These are phyloP conservation scores for Apis cerana DNA, from an alignment of 1,140 invertebrate genomes.

Conservation along the genomic window DNA sequence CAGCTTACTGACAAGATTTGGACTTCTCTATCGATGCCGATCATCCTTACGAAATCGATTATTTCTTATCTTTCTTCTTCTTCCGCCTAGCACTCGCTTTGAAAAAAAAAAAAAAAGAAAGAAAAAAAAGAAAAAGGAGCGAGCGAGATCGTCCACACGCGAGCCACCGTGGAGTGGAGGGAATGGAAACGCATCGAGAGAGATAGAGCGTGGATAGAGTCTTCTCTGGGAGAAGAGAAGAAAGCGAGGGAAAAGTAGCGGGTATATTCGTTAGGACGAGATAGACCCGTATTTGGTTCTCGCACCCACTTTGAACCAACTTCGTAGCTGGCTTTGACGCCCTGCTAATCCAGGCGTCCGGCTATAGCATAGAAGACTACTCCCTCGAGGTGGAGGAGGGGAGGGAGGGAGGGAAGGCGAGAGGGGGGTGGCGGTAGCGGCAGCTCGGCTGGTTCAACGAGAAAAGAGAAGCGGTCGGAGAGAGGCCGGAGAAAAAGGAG, in stretches of 20 bases:
- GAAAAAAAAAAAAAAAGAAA: too few species aligned
- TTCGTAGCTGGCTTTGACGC: conserved; percentile 71
- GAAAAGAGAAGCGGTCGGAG: conserved; percentile 56
- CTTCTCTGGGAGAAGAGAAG: conserved; percentile 12
- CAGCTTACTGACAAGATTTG: background rate
- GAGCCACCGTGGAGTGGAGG: too few species aligned
- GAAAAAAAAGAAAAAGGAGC: too few species aligned
- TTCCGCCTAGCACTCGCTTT: too few species aligned
- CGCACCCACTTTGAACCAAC: conserved; percentile 64
- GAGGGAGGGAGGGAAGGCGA: too few species aligned
- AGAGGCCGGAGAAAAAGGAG: conserved; percentile 48
- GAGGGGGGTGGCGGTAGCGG: too few species aligned
- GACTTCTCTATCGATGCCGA: too few species aligned
- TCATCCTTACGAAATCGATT: background rate
- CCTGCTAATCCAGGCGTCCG: conserved; percentile 70
- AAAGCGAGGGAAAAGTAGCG: conserved; percentile 38
- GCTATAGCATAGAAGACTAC: conserved; percentile 60
- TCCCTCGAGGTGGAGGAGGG: conserved; percentile 52
- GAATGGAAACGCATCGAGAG: too few species aligned
- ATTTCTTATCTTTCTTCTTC: background rate
- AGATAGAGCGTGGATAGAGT: too few species aligned
- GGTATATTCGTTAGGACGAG: conserved; percentile 16
- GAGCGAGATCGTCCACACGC: too few species aligned
- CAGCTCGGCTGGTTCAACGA: conserved; percentile 59
- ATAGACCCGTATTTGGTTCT: conserved; percentile 63